phyloP scores from a whole-genome alignment of 2,113 vertebrate genomes.

The Eublepharis macularius region DNA sequence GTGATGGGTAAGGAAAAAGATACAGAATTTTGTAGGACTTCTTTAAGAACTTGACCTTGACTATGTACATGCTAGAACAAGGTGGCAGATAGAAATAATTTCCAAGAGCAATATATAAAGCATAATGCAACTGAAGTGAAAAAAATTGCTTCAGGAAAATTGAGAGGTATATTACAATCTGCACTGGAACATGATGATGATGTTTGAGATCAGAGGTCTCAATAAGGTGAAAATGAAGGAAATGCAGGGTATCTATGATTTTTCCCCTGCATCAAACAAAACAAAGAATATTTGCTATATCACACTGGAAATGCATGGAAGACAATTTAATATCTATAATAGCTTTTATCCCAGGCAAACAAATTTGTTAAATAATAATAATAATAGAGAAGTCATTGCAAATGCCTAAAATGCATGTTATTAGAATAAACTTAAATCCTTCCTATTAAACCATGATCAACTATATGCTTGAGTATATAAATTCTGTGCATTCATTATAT shows the following conservation, averaged over 20 bases:
- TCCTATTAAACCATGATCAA: neutral
- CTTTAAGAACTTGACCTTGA: neutral
- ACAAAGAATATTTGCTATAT: slow-evolving; percentile 27
- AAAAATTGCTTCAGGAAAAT: neutral
- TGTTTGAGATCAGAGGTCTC: slow-evolving; percentile 3
- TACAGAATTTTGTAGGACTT: neutral
- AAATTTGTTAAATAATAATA: neutral
- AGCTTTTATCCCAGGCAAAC: slow-evolving; percentile 25
- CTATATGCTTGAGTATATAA: neutral
- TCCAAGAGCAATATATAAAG: neutral
- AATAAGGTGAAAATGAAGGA: slow-evolving; percentile 15
- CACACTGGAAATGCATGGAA: slow-evolving; percentile 14
- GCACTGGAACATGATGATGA: neutral
- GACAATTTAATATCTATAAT: neutral
- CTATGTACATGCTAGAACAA: neutral
- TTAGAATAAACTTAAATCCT: neutral
- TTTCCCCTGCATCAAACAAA: neutral
- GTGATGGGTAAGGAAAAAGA: neutral
- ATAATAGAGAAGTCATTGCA: neutral
- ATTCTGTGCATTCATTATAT: neutral
- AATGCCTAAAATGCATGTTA: neutral
- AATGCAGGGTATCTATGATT: neutral
- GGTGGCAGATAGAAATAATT: neutral
- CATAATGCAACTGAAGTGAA: neutral
- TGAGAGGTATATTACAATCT: neutral